Evolutionary conservation across 2,888 invertebrate genomes (phyloP).

Genomic region (Tigriopus californicus): DNA sequence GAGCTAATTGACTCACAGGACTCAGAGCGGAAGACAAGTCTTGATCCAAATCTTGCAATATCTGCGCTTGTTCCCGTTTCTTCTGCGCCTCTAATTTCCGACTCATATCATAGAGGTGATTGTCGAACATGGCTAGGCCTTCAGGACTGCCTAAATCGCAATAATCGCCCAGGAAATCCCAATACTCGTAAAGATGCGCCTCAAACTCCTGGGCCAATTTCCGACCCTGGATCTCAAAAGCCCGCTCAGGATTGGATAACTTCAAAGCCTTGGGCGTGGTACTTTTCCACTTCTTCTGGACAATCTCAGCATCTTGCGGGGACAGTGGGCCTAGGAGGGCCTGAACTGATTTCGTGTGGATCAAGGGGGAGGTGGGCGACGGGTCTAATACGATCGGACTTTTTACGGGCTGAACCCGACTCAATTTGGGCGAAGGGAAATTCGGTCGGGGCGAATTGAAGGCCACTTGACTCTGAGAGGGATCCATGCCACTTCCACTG

Average conservation of each 20-base stretch:
- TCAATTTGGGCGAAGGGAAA: neutral
- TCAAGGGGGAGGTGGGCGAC: neutral
- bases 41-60: neutral
- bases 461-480: neutral
- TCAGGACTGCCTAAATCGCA: slow-evolving; percentile 51
- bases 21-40: neutral
- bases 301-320: neutral
- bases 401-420: neutral
- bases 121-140: slow-evolving; percentile 54
- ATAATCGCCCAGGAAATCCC: slow-evolving; percentile 69
- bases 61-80: neutral
- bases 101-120: slow-evolving; percentile 36
- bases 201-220: slow-evolving; percentile 47
- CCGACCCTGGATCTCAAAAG: slow-evolving; percentile 62
- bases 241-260: slow-evolving; percentile 58
- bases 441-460: neutral
- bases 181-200: slow-evolving; percentile 73
- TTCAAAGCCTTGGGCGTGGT: neutral
- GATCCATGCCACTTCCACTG: neutral
- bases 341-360: neutral
- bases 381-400: neutral
- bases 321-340: neutral
- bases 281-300: neutral
- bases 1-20: neutral
- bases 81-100: neutral